These are phyloP conservation scores for Rhea pennata DNA, from an alignment of 2,113 vertebrate species.

Conservation along the genomic window DNA sequence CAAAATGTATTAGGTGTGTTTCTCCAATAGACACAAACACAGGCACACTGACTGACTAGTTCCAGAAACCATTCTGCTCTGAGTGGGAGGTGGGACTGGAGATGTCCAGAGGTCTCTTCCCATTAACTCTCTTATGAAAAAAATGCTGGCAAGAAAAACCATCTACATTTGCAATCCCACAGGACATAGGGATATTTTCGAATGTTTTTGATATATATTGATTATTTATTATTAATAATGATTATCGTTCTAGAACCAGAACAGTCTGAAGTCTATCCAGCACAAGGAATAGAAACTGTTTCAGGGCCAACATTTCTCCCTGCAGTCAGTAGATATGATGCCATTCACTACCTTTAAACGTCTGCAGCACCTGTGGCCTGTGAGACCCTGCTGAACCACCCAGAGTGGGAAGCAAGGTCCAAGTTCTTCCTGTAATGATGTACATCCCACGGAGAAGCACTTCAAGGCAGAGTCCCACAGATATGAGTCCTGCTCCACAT, in stretches of 20 bases:
- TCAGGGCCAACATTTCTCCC: background rate
- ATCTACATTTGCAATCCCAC: background rate
- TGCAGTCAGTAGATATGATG: background rate
- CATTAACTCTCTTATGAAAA: background rate
- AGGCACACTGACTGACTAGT: background rate
- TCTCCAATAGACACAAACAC: background rate
- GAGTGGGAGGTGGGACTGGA: background rate
- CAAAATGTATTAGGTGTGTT: fast-evolving
- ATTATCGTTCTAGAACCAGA: fast-evolving
- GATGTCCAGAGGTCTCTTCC: background rate
- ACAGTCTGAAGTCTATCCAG: background rate
- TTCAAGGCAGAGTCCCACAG: background rate
- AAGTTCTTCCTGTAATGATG: background rate
- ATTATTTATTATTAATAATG: too few relatives aligned
- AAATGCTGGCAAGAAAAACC: background rate
- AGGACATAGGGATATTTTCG: background rate
- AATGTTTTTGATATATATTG: background rate
- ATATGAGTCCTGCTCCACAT: background rate
- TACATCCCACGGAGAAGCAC: background rate
- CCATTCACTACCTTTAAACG: background rate
- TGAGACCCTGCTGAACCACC: background rate
- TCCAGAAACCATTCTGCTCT: background rate
- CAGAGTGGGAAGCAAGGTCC: background rate
- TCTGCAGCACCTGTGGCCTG: background rate
- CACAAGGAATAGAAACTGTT: background rate